Conservation (phyloP, 2,797 vertebrate species). For the Morelia viridis region DNA sequence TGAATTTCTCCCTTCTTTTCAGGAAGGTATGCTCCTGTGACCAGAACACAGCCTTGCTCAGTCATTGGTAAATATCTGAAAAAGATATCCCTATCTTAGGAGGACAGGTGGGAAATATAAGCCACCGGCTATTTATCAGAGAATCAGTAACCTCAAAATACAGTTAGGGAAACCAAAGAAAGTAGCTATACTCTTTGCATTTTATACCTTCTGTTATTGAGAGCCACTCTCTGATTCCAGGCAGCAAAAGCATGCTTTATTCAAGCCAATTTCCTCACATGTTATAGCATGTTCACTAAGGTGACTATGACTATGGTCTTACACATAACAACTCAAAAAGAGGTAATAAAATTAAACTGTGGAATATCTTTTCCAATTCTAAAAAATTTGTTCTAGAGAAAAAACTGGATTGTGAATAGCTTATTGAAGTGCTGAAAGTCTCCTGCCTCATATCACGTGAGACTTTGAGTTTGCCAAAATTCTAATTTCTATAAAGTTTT, state of each 20-base stretch:
- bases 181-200: not conserved
- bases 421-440: not conserved
- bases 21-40: not conserved
- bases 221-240: not conserved
- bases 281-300: not conserved
- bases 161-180: not conserved
- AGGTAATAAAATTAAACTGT: not conserved
- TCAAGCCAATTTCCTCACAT: not conserved
- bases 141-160: not conserved
- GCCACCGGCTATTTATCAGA: not conserved
- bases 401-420: not conserved
- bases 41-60: not conserved
- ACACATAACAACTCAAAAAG: not conserved
- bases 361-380: not conserved
- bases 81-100: not conserved
- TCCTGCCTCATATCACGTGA: not conserved
- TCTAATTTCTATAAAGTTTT: not conserved
- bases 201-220: not conserved
- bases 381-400: not conserved
- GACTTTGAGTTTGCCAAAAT: not conserved
- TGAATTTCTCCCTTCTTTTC: not conserved
- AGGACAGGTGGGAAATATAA: not conserved
- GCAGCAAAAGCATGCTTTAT: not conserved
- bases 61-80: not conserved
- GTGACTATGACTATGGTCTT: not conserved